Conservation (phyloP, 2,113 vertebrate species). For the Paramisgurnus dabryanus region DNA sequence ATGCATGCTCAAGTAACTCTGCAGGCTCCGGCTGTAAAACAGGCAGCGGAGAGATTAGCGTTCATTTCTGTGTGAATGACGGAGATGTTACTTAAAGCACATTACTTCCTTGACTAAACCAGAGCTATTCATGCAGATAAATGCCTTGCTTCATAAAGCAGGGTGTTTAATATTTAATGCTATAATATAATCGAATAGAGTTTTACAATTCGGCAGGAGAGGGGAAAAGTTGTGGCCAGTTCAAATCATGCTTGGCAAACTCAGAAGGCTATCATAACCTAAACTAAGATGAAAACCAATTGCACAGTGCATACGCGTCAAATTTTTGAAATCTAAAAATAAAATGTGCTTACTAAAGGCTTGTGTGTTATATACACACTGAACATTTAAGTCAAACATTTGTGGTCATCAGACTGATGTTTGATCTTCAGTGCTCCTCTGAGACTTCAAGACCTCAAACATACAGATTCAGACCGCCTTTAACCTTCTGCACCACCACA, state of each 20-base stretch:
- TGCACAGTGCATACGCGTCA: neutral
- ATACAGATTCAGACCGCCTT: neutral
- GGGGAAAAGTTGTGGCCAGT: conserved; percentile 45
- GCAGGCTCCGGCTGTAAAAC: conserved; percentile 53
- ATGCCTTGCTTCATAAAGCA: conserved; percentile 74
- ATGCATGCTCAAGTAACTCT: conserved; percentile 4
- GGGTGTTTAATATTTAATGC: conserved; percentile 75
- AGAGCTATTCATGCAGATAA: conserved; percentile 78
- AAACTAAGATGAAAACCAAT: neutral
- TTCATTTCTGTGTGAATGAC: conserved; percentile 77
- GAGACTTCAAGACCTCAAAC: neutral
- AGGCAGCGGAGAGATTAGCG: conserved; percentile 63
- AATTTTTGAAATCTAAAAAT: neutral
- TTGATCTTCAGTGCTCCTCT: conserved; percentile 12
- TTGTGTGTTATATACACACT: neutral
- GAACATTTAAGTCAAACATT: neutral
- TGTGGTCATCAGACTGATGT: neutral
- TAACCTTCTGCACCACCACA: neutral
- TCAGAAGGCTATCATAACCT: neutral
- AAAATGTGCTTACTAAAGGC: neutral
- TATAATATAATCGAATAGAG: conserved; percentile 76
- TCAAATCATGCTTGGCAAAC: neutral
- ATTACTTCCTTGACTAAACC: conserved; percentile 79
- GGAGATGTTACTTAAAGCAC: conserved; percentile 76
- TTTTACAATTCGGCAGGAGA: conserved; percentile 57